Evolutionary conservation across 1,140 invertebrate genomes (phyloP).

Genomic region (Orussus abietinus): DNA sequence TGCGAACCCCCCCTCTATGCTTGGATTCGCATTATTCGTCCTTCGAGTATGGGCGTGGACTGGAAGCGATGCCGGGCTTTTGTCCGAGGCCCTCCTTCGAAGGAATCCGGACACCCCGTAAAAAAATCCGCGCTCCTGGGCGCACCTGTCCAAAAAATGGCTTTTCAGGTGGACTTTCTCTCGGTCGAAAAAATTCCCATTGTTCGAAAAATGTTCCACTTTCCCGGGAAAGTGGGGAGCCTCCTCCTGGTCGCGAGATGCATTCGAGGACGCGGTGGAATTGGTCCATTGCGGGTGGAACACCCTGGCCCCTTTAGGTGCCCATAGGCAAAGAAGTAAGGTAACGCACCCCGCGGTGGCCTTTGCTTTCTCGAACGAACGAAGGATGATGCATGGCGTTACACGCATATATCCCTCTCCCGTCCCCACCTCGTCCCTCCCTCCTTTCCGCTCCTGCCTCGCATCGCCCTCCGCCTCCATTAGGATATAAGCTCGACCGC

Average conservation of each 20-base stretch:
- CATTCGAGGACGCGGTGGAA: too few species aligned
- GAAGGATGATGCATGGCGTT: constrained; percentile 54
- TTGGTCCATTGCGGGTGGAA: constrained; percentile 12
- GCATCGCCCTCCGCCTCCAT: constrained; percentile 34
- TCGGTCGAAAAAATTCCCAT: too few species aligned
- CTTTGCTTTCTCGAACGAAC: constrained; percentile 45
- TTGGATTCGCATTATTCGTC: constrained; percentile 31
- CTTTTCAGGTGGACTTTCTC: too few species aligned
- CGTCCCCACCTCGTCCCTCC: constrained; percentile 13
- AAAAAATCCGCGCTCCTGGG: too few species aligned
- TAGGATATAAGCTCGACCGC: constrained; percentile 29
- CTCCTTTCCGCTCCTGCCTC: constrained; percentile 21
- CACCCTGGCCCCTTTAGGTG: constrained; percentile 23
- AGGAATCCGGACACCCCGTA: too few species aligned
- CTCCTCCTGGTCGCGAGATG: too few species aligned
- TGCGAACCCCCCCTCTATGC: constrained; percentile 29
- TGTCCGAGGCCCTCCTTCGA: too few species aligned
- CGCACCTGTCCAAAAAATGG: too few species aligned
- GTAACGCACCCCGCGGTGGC: constrained; percentile 51
- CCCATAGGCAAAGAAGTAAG: constrained; percentile 36
- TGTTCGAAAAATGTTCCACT: too few species aligned
- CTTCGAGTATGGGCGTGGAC: constrained; percentile 19
- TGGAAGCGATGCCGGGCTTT: too few species aligned
- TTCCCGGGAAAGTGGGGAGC: too few species aligned
- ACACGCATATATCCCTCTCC: constrained; percentile 37